phyloP scores from a whole-genome alignment of 2,888 invertebrate genomes.

The Nezara viridula region DNA sequence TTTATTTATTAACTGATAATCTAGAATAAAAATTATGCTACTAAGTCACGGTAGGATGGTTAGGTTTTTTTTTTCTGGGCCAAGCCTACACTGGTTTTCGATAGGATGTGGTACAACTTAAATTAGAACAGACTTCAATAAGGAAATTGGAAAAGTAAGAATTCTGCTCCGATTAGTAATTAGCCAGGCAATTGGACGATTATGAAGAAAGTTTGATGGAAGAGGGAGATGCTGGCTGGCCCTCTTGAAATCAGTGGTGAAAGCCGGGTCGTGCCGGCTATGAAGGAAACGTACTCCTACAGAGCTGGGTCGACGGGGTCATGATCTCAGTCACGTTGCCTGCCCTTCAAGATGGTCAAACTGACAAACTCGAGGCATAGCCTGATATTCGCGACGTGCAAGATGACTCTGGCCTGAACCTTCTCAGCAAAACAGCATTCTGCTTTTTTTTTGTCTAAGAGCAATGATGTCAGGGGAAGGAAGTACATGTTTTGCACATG shows the following conservation, averaged over 20 bases:
- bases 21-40: too few relatives aligned
- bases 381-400: neutral
- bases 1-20: too few relatives aligned
- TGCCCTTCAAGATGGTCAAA: neutral
- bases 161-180: neutral
- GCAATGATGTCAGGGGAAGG: too few relatives aligned
- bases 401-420: neutral
- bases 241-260: conserved; percentile 14
- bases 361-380: neutral
- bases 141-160: neutral
- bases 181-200: neutral
- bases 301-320: neutral
- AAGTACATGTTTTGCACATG: too few relatives aligned
- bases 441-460: neutral
- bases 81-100: too few relatives aligned
- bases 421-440: neutral
- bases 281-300: neutral
- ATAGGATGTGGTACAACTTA: too few relatives aligned
- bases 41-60: too few relatives aligned
- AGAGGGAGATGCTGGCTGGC: neutral
- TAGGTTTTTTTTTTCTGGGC: too few relatives aligned
- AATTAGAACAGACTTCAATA: neutral
- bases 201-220: conserved; percentile 12
- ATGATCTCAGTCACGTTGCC: neutral
- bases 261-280: conserved; percentile 19